Evolutionary conservation across 2,888 invertebrate species (phyloP).

Genomic region (Auanema freiburgensis): DNA sequence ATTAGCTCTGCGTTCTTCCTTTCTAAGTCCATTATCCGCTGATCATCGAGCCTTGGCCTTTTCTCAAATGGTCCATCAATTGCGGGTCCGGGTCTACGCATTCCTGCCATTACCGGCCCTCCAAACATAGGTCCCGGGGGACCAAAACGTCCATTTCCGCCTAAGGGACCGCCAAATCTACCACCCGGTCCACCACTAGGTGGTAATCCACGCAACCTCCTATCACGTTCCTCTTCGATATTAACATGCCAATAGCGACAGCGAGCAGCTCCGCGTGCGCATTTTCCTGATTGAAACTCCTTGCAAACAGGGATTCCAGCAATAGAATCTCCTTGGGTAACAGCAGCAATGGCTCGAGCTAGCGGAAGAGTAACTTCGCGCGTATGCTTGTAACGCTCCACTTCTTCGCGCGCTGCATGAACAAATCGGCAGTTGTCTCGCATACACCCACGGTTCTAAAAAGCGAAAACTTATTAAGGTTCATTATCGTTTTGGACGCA

Average conservation of each 20-base stretch:
- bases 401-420: slow-evolving; percentile 78
- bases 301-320: slow-evolving; percentile 64
- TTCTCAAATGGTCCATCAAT: slow-evolving; percentile 25
- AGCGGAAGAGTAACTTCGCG: slow-evolving; percentile 73
- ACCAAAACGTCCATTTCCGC: slow-evolving; percentile 20
- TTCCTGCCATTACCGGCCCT: slow-evolving; percentile 19
- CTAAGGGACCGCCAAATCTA: slow-evolving; percentile 12
- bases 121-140: slow-evolving; percentile 18
- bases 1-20: slow-evolving; percentile 49
- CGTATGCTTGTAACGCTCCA: slow-evolving; percentile 74
- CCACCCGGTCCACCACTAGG: slow-evolving; percentile 53
- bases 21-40: slow-evolving; percentile 38
- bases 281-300: slow-evolving; percentile 61
- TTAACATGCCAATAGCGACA: slow-evolving; percentile 64
- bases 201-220: slow-evolving; percentile 67
- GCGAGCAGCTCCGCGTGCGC: slow-evolving; percentile 56
- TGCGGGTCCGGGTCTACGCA: slow-evolving; percentile 19
- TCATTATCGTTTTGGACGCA: neutral
- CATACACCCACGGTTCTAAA: slow-evolving; percentile 75
- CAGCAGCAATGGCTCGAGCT: slow-evolving; percentile 66
- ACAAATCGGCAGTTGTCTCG: slow-evolving; percentile 71
- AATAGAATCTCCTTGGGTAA: slow-evolving; percentile 60
- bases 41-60: slow-evolving; percentile 32
- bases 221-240: slow-evolving; percentile 61
- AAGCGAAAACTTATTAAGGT: slow-evolving; percentile 13